A percentile compares a stretch with the other conserved stretches of the same genome.
Conservation (phyloP, 1,140 invertebrate genomes). For the Drepana arcuata region DNA sequence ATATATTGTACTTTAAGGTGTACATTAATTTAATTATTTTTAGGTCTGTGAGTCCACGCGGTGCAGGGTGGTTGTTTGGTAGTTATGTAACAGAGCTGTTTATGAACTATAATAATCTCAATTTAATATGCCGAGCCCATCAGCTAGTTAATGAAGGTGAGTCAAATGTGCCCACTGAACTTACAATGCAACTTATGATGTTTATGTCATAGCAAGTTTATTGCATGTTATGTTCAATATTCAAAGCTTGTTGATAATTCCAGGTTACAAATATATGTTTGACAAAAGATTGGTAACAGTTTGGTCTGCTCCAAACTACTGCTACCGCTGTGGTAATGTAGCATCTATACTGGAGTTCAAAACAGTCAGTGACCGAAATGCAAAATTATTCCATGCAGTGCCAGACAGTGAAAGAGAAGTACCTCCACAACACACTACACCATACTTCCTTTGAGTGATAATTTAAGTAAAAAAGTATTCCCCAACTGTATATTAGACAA, state of each 20-base stretch:
- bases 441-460: slow-evolving; percentile 94
- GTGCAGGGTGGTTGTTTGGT: slow-evolving; percentile 95
- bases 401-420: slow-evolving; percentile 94
- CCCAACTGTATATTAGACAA: slow-evolving; percentile 31
- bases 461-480: slow-evolving; percentile 32
- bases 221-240: background rate
- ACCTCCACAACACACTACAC: slow-evolving; percentile 91
- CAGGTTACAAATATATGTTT: slow-evolving; percentile 97
- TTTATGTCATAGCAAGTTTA: no score
- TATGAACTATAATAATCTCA: slow-evolving; percentile 91
- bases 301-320: slow-evolving; percentile 98
- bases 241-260: slow-evolving; percentile 31
- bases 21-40: slow-evolving; percentile 13
- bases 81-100: slow-evolving; percentile 94
- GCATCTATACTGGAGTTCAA: slow-evolving; percentile 92
- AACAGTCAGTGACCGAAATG: slow-evolving; percentile 81
- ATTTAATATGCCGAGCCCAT: slow-evolving; percentile 95
- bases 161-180: no score
- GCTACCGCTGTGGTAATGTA: slow-evolving; percentile 95
- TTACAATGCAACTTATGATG: no score
- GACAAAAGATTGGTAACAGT: slow-evolving; percentile 95
- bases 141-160: slow-evolving; percentile 97
- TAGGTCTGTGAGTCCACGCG: slow-evolving; percentile 89
- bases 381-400: slow-evolving; percentile 95
- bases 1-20: slow-evolving; percentile 1